These are phyloP conservation scores for Eucera pruinosa DNA, from an alignment of 2,888 invertebrate species.

Conservation along the genomic window DNA sequence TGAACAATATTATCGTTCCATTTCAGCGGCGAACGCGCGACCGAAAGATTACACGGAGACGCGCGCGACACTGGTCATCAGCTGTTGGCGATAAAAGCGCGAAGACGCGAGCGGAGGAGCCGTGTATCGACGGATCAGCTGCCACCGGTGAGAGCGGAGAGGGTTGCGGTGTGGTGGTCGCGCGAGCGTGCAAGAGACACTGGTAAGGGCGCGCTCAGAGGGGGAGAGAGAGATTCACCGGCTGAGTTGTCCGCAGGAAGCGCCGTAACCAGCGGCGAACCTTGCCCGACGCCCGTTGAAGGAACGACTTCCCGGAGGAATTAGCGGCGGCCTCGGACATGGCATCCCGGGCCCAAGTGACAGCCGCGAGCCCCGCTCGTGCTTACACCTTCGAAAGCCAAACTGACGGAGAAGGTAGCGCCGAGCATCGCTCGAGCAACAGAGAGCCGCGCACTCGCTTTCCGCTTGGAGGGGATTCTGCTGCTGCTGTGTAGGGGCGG, in stretches of 20 bases:
- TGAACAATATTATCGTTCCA: too few species aligned
- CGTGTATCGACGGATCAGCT: background rate
- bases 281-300: conserved; percentile 84
- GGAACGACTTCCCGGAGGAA: conserved; percentile 82
- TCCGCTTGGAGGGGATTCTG: conserved; percentile 21
- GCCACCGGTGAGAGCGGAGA: background rate
- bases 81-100: too few species aligned
- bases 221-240: conserved; percentile 68
- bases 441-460: conserved; percentile 28
- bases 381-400: conserved; percentile 59
- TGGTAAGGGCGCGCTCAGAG: background rate
- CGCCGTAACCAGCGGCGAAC: conserved; percentile 80
- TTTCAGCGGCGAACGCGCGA: too few species aligned
- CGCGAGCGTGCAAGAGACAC: conserved; percentile 11
- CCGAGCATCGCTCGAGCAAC: conserved; percentile 35
- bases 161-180: background rate
- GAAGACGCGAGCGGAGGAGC: too few species aligned
- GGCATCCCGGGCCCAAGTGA: conserved; percentile 82
- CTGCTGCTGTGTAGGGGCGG: conserved; percentile 8
- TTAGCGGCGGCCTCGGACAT: conserved; percentile 81
- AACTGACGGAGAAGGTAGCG: conserved; percentile 53
- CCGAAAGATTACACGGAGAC: too few species aligned
- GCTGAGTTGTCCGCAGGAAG: conserved; percentile 75
- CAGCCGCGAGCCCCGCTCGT: conserved; percentile 68
- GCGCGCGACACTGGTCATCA: too few species aligned